A percentile compares a stretch with the other conserved stretches of the same genome.
These are phyloP conservation scores for Chouioia cunea DNA, from an alignment of 2,888 invertebrate species.

Conservation along the genomic window DNA sequence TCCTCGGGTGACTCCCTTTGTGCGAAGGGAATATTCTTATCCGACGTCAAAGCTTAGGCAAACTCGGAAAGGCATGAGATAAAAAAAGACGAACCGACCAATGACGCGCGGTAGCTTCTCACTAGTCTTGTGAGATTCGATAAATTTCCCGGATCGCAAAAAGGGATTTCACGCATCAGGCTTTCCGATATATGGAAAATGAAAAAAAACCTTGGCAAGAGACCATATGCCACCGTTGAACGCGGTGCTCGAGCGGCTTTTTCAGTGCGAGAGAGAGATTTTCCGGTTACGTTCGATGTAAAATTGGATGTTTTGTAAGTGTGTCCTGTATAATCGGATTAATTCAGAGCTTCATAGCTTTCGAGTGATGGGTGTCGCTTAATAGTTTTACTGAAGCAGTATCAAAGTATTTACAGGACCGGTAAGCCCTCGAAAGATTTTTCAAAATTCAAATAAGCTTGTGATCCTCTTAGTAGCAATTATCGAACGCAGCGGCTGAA, in stretches of 20 bases:
- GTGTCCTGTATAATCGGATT: constrained; percentile 20
- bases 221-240: background rate
- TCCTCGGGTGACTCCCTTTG: background rate
- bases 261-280: background rate
- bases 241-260: no score
- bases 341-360: constrained; percentile 10
- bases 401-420: no score
- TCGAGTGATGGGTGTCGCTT: no score
- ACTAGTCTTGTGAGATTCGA: constrained; percentile 15
- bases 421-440: no score
- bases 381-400: no score
- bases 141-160: constrained; percentile 21
- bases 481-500: no score
- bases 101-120: background rate
- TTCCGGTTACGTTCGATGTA: background rate
- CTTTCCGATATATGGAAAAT: background rate
- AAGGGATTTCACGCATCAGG: constrained; percentile 10
- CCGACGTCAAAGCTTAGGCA: constrained; percentile 3
- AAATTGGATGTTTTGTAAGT: constrained; percentile 25
- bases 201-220: background rate
- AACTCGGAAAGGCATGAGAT: background rate
- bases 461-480: no score
- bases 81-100: background rate
- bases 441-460: no score
- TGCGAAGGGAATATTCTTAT: background rate